phyloP scores from a whole-genome alignment of 1,140 invertebrate genomes.

The Andrena cerasifolii region DNA sequence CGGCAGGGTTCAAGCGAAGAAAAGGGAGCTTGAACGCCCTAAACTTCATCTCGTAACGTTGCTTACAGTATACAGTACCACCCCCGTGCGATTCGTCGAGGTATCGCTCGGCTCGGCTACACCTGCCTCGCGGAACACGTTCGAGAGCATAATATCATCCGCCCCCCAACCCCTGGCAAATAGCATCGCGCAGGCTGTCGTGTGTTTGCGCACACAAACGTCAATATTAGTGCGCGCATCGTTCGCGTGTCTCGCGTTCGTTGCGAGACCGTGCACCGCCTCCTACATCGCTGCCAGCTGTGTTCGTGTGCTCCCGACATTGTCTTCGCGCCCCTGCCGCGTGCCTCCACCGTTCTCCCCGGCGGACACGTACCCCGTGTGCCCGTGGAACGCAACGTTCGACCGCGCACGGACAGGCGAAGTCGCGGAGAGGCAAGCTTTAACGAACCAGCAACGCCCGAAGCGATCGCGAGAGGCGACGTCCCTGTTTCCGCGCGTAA shows the following conservation, averaged over 20 bases:
- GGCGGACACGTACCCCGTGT: too few species aligned
- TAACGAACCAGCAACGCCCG: constrained; percentile 57
- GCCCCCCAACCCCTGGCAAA: neutral
- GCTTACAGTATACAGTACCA: too few species aligned
- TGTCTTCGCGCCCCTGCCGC: neutral
- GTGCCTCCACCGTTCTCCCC: neutral
- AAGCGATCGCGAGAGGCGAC: constrained; percentile 36
- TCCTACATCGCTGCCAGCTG: neutral
- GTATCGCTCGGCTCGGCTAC: too few species aligned
- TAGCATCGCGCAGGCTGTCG: constrained; percentile 4
- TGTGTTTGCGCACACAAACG: constrained; percentile 12
- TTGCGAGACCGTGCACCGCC: neutral
- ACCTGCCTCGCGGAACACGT: neutral
- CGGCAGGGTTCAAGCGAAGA: too few species aligned
- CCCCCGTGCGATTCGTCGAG: too few species aligned
- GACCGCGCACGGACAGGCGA: too few species aligned
- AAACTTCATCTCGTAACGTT: too few species aligned
- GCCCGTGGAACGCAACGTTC: too few species aligned
- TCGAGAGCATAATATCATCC: constrained; percentile 9
- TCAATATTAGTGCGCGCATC: constrained; percentile 39
- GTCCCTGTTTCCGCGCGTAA: constrained; percentile 56
- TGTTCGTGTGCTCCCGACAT: neutral
- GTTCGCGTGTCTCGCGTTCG: constrained; percentile 26
- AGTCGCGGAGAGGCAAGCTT: constrained; percentile 39
- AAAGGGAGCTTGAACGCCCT: too few species aligned